Percentiles rank a stretch among this genome's conserved stretches.
These are phyloP conservation scores for Eufriesea mexicana DNA, from an alignment of 1,140 invertebrate genomes.

Conservation along the genomic window DNA sequence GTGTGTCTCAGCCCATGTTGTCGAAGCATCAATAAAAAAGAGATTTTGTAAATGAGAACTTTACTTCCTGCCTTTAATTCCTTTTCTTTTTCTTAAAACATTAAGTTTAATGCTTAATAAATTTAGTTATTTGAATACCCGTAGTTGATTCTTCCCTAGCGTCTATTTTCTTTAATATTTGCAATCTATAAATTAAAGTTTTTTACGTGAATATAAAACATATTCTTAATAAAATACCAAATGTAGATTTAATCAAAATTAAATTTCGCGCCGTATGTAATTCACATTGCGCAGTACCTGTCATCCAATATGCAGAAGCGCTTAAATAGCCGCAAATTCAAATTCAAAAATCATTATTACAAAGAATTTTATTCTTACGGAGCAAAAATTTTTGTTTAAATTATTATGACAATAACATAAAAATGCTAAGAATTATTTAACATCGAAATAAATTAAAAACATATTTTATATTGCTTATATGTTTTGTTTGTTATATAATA, in stretches of 20 bases:
- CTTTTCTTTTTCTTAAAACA: neutral
- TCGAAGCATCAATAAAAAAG: constrained; percentile 73
- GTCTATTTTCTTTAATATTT: neutral
- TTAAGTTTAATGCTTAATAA: neutral
- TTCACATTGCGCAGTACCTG: neutral
- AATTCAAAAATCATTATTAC: neutral
- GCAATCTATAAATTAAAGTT: neutral
- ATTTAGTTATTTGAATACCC: neutral
- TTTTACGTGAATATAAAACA: too few species aligned
- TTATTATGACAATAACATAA: neutral
- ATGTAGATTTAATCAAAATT: neutral
- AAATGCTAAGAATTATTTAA: neutral
- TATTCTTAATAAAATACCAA: too few species aligned
- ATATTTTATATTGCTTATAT: too few species aligned
- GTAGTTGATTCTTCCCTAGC: too few species aligned
- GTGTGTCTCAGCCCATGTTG: constrained; percentile 73
- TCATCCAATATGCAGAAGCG: neutral
- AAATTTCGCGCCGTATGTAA: neutral
- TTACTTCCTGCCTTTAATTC: neutral
- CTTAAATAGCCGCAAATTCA: neutral
- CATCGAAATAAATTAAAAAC: too few species aligned
- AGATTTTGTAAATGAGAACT: constrained; percentile 68
- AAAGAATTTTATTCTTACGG: neutral
- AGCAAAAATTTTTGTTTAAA: neutral
- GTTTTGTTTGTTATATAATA: too few species aligned